Base-by-base conservation (phyloP, 2,888 invertebrate genomes). In the Cephus nigrinus region DNA sequence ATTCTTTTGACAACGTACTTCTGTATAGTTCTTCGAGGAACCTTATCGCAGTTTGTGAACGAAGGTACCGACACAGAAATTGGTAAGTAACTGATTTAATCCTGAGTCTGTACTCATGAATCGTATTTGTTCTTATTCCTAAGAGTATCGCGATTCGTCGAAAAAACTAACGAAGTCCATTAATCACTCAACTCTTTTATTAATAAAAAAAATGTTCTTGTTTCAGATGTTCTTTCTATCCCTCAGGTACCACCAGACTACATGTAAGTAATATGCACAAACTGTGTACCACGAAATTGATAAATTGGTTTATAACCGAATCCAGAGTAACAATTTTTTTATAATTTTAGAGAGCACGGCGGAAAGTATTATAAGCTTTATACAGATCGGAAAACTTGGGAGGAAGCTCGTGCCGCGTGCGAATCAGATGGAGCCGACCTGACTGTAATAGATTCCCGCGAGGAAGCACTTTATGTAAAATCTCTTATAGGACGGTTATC, bases 361-460 rank as follows among this genome's bases (percentile, higher is more conserved):
- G 72, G 23, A 23, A 30, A 76, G 31, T 78, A 31, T 33, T 76
- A 77, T 40, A 79, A 75, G 68, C 11, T 77, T 23, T 68, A 68
- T 69, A 75, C 12, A 12, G 15, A 55, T 32, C 15, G n/a, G 1
- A 69, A 36, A 23, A 68, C 31, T 12, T 79, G 79, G 79, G n/a
- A 72, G 11, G 31, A 30, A 11, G 77, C 75, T n/a, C 72, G 68
- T 75, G 30, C 55, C 3, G n/a, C 31, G 23, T 79, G 79, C 55
- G 68, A 73, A 4, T 32, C 68, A 15, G 75, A 79, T 30, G 72
- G 36, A 31, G 75, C 68, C 33, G 35, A 77, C 15, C 68, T 80
- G 34, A 68, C 74, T 1, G 55, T 75, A 23, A 77, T 80, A 40
- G 75, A 80, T 73, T 78, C 78, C 11, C 33, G 33, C 1, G 80